Conservation (phyloP, 1,140 invertebrate species). For the Rhynchophorus ferrugineus region DNA sequence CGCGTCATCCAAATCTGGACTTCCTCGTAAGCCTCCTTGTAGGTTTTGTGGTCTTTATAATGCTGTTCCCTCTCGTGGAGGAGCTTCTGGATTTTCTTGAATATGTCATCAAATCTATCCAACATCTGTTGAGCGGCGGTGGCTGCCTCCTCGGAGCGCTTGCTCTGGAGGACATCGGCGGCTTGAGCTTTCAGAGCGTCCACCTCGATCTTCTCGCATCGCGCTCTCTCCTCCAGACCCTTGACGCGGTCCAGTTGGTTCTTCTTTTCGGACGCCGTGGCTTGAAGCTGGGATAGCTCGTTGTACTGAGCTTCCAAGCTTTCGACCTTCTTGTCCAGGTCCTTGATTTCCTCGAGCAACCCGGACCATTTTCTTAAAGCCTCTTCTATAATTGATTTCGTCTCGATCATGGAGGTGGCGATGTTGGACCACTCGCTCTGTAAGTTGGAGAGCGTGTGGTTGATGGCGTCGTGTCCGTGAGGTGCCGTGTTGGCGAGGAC, state of each 20-base stretch:
- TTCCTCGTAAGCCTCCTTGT: constrained; percentile 85
- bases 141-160: constrained; percentile 73
- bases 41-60: constrained; percentile 77
- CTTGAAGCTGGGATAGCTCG: constrained; percentile 68
- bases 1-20: constrained; percentile 75
- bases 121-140: constrained; percentile 78
- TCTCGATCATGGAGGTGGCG: constrained; percentile 81
- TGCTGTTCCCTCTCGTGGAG: constrained; percentile 73
- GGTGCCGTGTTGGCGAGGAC: constrained; percentile 91
- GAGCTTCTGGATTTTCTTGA: constrained; percentile 62
- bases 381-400: constrained; percentile 81
- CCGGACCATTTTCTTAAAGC: constrained; percentile 84
- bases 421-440: constrained; percentile 87
- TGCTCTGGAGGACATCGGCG: constrained; percentile 77
- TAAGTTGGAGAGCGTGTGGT: constrained; percentile 69
- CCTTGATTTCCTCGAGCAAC: constrained; percentile 79
- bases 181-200: constrained; percentile 80
- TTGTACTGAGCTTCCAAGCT: constrained; percentile 64
- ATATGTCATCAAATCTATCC: constrained; percentile 68
- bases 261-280: constrained; percentile 76
- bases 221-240: constrained; percentile 77
- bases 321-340: constrained; percentile 73
- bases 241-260: constrained; percentile 79
- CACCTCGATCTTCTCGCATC: constrained; percentile 87
- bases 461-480: constrained; percentile 76